Percentiles rank a stretch among this genome's conserved stretches.
These are phyloP conservation scores for Uria aalge DNA, from an alignment of 2,113 vertebrate genomes.

Conservation along the genomic window DNA sequence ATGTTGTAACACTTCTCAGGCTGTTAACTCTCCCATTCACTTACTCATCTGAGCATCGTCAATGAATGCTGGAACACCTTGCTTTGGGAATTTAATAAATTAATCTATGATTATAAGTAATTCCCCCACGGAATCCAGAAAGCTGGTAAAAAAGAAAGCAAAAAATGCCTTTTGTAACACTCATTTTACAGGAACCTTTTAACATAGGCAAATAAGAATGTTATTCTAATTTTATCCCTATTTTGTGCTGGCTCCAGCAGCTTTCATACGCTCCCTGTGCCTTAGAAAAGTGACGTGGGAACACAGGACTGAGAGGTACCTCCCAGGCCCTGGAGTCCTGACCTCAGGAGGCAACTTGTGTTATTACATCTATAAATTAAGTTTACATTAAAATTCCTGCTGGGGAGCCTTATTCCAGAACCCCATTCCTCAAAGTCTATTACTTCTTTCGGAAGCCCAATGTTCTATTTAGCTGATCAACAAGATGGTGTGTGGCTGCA, in stretches of 20 bases:
- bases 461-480: fast-evolving
- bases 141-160: not conserved
- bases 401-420: not conserved
- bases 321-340: not conserved
- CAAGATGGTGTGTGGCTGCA: not conserved
- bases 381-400: not conserved
- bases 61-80: not conserved
- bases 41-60: not conserved
- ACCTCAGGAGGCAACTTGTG: not conserved
- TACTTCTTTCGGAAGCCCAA: not conserved
- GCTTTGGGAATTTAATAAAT: not conserved
- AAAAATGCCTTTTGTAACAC: not conserved
- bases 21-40: constrained; percentile 13
- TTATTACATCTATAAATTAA: not conserved
- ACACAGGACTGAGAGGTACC: too few species aligned
- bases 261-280: not conserved
- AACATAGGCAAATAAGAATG: fast-evolving
- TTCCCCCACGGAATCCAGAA: not conserved
- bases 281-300: fast-evolving
- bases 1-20: not conserved
- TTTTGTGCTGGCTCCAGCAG: not conserved
- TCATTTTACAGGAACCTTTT: not conserved
- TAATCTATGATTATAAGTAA: not conserved
- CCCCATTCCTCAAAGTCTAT: not conserved
- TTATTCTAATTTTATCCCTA: not conserved